phyloP scores from a whole-genome alignment of 2,888 invertebrate species.

The Euphydryas editha region DNA sequence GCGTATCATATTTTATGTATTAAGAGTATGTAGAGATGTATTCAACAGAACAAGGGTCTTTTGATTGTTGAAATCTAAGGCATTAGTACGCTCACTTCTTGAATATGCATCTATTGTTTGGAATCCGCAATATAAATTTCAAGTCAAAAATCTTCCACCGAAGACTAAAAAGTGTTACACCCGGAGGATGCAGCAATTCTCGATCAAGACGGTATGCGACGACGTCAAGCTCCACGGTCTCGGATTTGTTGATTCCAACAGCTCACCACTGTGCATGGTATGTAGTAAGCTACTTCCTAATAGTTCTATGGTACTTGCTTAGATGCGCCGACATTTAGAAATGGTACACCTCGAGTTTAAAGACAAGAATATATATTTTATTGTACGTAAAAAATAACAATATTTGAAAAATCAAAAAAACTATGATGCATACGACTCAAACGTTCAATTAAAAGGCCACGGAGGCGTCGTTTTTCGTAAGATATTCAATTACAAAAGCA shows the following conservation, averaged over 20 bases:
- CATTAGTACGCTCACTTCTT: too few relatives aligned
- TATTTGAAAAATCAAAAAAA: constrained; percentile 43
- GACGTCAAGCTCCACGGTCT: constrained; percentile 30
- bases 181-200: too few relatives aligned
- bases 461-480: constrained; percentile 50
- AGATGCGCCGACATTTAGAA: constrained; percentile 46
- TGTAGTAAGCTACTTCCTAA: constrained; percentile 43
- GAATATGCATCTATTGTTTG: too few relatives aligned
- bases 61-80: too few relatives aligned
- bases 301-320: constrained; percentile 47
- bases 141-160: too few relatives aligned
- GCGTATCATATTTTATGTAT: too few relatives aligned
- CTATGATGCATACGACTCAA: constrained; percentile 46
- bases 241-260: constrained; percentile 48
- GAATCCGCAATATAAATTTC: too few relatives aligned
- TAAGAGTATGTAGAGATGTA: too few relatives aligned
- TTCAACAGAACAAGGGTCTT: too few relatives aligned
- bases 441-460: constrained; percentile 49
- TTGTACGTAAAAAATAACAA: constrained; percentile 34
- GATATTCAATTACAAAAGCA: constrained; percentile 47
- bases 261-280: constrained; percentile 40
- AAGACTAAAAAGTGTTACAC: too few relatives aligned
- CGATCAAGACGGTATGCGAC: too few relatives aligned
- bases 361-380: constrained; percentile 45
- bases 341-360: constrained; percentile 45